Evolutionary conservation across 2,888 invertebrate species (phyloP), one percentile per base, ranked within the genome.

Genomic region (Galerucella pusilla): DNA sequence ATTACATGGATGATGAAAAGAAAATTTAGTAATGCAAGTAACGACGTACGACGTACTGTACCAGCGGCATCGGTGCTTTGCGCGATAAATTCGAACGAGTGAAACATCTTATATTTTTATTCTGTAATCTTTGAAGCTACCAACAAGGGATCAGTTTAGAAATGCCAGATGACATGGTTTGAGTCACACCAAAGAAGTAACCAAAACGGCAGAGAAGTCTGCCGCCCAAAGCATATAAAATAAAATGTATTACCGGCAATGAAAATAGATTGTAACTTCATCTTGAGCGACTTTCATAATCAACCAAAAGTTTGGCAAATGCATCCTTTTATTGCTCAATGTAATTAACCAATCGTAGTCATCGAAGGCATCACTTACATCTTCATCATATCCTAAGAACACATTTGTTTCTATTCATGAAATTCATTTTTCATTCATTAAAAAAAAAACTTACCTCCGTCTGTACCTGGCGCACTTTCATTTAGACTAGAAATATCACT

Each of bases 271-370:
- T 60, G 90, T 90, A 7, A 93, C 92, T 71, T 89, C 87, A 79
- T 90, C 90, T 42, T 86, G 86, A 73, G 90, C 89, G 10, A 93
- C 88, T 80, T 89, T 90, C 85, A 93, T 88, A 74, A 94, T 91
- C 35, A 93, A 87, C 94, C 94, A 94, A 85, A 94, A 94, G 82
- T 92, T 91, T 0, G 93, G 93, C 77, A 93, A 85, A 46, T 88
- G 84, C n/a, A 87, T 86, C 75, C 90, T 86, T 69, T 88, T 89
- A 70, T 88, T 88, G 77, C 90, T 90, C 14, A 90, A 84, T 73
- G 90, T 89, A 73, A 87, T 85, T 12, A 91, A 84, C 90, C 91
- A 91, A 67, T 90, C 90, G 80, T 87, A 90, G 77, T 91, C 91
- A 73, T 90, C 90, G 71, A 90, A 91, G 69, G 90, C 89, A 80